Percentiles rank a stretch among this genome's conserved stretches.
Evolutionary conservation across 2,888 invertebrate genomes (phyloP).

Genomic region (Teinopalpus imperialis): DNA sequence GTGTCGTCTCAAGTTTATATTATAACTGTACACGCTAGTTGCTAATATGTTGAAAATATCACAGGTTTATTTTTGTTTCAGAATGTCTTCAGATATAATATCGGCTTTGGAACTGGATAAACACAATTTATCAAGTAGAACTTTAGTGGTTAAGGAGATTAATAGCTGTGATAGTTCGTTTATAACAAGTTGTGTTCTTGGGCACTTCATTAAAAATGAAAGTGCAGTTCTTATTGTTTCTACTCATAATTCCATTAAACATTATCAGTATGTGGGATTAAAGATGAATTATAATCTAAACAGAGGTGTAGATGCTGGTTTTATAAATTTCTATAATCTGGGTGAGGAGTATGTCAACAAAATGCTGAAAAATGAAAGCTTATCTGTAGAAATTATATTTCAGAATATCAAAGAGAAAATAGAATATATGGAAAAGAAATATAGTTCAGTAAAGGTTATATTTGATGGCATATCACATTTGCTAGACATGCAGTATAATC

Average conservation of each 20-base stretch:
- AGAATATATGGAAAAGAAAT: constrained; percentile 50
- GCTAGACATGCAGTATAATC: constrained; percentile 82
- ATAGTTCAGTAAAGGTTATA: constrained; percentile 79
- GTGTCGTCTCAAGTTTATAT: constrained; percentile 12
- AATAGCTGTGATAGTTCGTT: constrained; percentile 88
- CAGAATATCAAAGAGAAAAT: constrained; percentile 62
- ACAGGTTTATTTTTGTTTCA: constrained; percentile 43
- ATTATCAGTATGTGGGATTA: constrained; percentile 88
- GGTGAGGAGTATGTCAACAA: constrained; percentile 49
- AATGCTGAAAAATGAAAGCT: constrained; percentile 43
- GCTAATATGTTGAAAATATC: not conserved
- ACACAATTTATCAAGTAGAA: constrained; percentile 72
- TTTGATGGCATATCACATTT: constrained; percentile 89
- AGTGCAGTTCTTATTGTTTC: constrained; percentile 83
- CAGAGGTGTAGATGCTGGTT: constrained; percentile 58
- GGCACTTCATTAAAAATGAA: constrained; percentile 83
- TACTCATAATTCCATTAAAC: constrained; percentile 86
- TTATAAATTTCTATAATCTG: constrained; percentile 53
- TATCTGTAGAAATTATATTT: constrained; percentile 61
- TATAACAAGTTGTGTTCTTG: constrained; percentile 84
- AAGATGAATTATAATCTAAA: constrained; percentile 87
- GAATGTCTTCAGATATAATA: constrained; percentile 84
- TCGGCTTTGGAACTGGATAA: constrained; percentile 85
- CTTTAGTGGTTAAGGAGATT: constrained; percentile 86
- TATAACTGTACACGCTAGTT: not conserved